Evolutionary conservation across 2,113 vertebrate species (phyloP), one percentile per base, ranked within the genome.

Genomic region (Bos indicus): DNA sequence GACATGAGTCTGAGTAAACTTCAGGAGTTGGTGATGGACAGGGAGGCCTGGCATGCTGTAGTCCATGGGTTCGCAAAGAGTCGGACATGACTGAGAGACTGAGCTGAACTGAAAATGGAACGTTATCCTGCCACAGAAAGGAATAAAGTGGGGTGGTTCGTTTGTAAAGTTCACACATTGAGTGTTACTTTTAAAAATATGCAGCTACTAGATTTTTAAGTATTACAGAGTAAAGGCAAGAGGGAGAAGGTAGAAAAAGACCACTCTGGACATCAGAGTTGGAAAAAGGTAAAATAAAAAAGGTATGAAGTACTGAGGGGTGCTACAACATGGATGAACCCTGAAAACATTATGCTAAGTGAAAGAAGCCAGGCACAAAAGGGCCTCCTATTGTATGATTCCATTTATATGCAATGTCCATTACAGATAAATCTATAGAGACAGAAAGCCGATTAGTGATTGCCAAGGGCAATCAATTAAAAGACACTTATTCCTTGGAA

Each of bases 141-240:
- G 51, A 51, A 83, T 4, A 30, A 21, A 43, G 23, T 43, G 97
- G 36, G 92, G 59, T 88, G 92, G 36, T 95, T 97, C 90, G 4
- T 96, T 94, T 95, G 86, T 98, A 94, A 98, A 97, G 74, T 89
- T 95, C 96, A 84, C 93, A 88, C 77, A 62, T 96, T 90, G 78
- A 98, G 88, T 88, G 40, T 64, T 96, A 43, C 97, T 52, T 74
- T 57, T 97, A 95, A 88, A 95, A 97, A 59, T 84, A 90, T 7
- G 60, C 96, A 96, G 71, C 54, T 0, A 74, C 94, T 96, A 95
- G 94, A 56, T 98, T 97, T 98, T 98, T 96, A 74, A 97, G 33
- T 95, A 67, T 98, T 98, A 78, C 82, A 74, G 77, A 60, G 19
- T 14, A 54, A 82, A 93, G n/a, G 36, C 15, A 25, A n/a, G 88